A percentile compares a stretch with the other conserved stretches of the same genome.
These are phyloP conservation scores for Pseudomyrmex sp. DNA, from an alignment of 1,140 invertebrate species.

Conservation along the genomic window DNA sequence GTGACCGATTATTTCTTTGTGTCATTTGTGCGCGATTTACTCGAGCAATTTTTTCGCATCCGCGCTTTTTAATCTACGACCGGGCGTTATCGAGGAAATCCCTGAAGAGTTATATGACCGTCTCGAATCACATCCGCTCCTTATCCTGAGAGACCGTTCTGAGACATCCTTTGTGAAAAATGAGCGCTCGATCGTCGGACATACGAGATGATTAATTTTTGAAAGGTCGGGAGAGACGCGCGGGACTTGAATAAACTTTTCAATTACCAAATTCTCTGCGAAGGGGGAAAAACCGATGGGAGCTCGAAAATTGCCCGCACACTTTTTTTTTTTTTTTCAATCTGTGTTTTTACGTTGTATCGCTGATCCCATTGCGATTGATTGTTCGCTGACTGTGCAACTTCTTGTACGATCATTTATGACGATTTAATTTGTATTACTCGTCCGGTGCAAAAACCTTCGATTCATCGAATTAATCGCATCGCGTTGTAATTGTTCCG, in stretches of 20 bases:
- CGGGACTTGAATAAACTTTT: conserved; percentile 7
- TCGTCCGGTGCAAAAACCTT: background rate
- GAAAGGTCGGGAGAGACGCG: background rate
- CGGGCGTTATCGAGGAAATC: background rate
- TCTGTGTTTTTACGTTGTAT: background rate
- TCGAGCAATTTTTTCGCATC: background rate
- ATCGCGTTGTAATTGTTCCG: conserved; percentile 28
- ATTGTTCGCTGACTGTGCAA: no score
- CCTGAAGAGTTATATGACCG: background rate
- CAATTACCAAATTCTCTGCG: background rate
- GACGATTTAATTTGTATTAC: background rate
- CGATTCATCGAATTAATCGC: background rate
- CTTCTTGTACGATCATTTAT: background rate
- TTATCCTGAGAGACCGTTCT: background rate
- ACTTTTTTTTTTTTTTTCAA: background rate
- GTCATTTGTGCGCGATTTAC: conserved; percentile 17
- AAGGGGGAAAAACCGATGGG: background rate
- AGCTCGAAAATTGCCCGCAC: background rate
- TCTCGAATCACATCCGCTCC: conserved; percentile 19
- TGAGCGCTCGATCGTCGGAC: background rate
- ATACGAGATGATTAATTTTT: conserved; percentile 29
- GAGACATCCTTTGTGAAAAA: conserved; percentile 32
- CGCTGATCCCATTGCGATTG: no score
- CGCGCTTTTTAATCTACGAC: background rate
- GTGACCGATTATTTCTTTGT: conserved; percentile 2